A percentile compares a stretch with the other conserved stretches of the same genome.
Evolutionary conservation across 2,888 invertebrate species (phyloP).

Genomic region (Asteroscopus sphinx): DNA sequence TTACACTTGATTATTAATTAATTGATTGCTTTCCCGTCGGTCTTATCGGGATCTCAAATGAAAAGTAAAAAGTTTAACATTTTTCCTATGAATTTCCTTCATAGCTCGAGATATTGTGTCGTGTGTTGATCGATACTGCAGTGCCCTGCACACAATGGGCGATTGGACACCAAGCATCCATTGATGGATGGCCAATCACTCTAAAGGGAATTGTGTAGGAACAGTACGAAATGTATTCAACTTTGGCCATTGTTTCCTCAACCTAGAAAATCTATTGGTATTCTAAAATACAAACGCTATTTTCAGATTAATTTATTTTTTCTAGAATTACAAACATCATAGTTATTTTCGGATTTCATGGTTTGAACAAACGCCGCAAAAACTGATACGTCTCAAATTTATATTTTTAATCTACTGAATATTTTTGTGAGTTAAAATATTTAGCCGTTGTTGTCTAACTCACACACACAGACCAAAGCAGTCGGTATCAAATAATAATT

Average conservation of each 20-base stretch:
- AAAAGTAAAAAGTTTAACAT: too few species aligned
- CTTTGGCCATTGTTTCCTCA: conserved; percentile 4
- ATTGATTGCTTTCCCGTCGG: too few species aligned
- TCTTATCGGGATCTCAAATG: too few species aligned
- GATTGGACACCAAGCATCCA: conserved; percentile 7
- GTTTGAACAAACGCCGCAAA: not conserved
- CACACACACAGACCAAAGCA: too few species aligned
- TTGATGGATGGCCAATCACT: conserved; percentile 17
- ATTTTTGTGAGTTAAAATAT: not conserved
- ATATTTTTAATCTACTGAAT: not conserved
- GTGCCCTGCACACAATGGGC: conserved; percentile 11
- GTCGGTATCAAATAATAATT: too few species aligned
- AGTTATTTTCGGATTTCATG: conserved; percentile 1
- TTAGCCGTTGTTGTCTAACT: too few species aligned
- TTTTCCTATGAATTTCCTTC: too few species aligned
- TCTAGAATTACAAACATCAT: not conserved
- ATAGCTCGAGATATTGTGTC: too few species aligned
- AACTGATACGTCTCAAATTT: not conserved
- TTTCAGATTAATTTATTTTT: not conserved
- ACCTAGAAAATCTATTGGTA: conserved; percentile 5
- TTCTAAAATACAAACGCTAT: not conserved
- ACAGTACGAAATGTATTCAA: conserved; percentile 11
- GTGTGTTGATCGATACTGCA: too few species aligned
- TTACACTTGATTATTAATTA: too few species aligned
- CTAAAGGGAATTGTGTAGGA: conserved; percentile 12